Percentiles rank a stretch among this genome's conserved stretches.
These are phyloP conservation scores for Nemotelus nigrinus DNA, from an alignment of 2,888 invertebrate species.

Conservation along the genomic window DNA sequence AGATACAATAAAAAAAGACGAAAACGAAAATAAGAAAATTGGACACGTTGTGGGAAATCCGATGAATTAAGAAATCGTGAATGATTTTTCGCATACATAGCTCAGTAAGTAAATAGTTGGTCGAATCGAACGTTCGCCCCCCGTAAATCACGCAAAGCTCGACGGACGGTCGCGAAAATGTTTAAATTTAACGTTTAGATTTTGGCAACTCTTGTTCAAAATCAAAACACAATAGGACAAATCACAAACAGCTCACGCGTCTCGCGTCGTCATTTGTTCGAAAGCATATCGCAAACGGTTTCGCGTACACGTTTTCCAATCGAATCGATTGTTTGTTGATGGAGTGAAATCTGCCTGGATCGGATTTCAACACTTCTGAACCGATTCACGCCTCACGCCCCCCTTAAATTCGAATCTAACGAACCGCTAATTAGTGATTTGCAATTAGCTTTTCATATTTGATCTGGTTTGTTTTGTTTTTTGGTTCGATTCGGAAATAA, in stretches of 20 bases:
- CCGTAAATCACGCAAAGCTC: constrained; percentile 26
- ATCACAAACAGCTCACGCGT: neutral
- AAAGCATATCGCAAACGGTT: neutral
- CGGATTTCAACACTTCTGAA: neutral
- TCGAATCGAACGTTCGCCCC: constrained; percentile 27
- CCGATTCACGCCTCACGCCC: constrained; percentile 27
- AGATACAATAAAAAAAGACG: neutral
- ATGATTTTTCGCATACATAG: constrained; percentile 5
- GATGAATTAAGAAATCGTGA: constrained; percentile 12
- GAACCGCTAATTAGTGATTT: constrained; percentile 18
- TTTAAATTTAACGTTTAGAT: constrained; percentile 47
- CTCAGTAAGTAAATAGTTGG: constrained; percentile 38
- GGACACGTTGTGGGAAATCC: constrained; percentile 2
- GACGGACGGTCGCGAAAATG: constrained; percentile 45
- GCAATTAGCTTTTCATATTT: neutral
- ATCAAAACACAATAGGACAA: constrained; percentile 47
- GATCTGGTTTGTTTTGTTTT: neutral
- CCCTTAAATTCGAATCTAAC: constrained; percentile 18
- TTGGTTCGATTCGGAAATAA: constrained; percentile 11
- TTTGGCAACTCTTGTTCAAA: constrained; percentile 43
- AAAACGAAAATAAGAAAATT: constrained; percentile 10
- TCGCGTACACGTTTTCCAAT: constrained; percentile 16
- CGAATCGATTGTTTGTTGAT: constrained; percentile 3
- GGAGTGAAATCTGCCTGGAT: constrained; percentile 18
- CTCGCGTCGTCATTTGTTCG: constrained; percentile 11